phyloP scores from a whole-genome alignment of 2,888 invertebrate species.

The Tachina fera region DNA sequence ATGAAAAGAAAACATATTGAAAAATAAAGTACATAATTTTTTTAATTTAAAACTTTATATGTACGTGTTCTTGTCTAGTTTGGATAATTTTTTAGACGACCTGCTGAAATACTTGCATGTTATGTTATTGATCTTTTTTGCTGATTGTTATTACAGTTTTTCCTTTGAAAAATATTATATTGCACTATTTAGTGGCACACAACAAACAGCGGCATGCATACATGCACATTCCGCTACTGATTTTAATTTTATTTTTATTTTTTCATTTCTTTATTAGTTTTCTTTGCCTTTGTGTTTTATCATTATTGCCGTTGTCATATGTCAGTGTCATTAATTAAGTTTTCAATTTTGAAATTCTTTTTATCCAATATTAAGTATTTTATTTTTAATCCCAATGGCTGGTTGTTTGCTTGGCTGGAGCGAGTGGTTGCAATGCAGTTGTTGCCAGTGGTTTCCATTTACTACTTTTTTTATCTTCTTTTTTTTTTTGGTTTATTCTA shows the following conservation, averaged over 20 bases:
- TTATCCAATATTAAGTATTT: constrained; percentile 49
- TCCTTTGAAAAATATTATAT: constrained; percentile 24
- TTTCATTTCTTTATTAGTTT: constrained; percentile 15
- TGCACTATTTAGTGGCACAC: constrained; percentile 35
- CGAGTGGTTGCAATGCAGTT: constrained; percentile 21
- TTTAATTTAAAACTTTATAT: no score
- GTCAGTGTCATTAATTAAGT: constrained; percentile 71
- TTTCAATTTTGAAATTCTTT: constrained; percentile 67
- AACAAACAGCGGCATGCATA: neutral
- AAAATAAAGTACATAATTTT: no score
- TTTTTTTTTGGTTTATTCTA: neutral
- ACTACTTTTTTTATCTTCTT: constrained; percentile 4
- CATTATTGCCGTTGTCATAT: constrained; percentile 47
- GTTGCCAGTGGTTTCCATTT: constrained; percentile 42
- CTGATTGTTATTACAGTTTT: neutral
- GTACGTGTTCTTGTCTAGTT: no score
- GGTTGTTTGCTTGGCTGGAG: neutral
- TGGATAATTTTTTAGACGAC: neutral
- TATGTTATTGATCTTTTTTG: neutral
- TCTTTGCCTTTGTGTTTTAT: constrained; percentile 23
- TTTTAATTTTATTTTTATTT: neutral
- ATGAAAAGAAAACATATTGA: no score
- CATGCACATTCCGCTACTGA: constrained; percentile 19
- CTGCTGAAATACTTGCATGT: neutral
- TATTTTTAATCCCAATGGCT: constrained; percentile 21